phyloP scores from a whole-genome alignment of 2,888 invertebrate genomes.

The Unio pictorum region DNA sequence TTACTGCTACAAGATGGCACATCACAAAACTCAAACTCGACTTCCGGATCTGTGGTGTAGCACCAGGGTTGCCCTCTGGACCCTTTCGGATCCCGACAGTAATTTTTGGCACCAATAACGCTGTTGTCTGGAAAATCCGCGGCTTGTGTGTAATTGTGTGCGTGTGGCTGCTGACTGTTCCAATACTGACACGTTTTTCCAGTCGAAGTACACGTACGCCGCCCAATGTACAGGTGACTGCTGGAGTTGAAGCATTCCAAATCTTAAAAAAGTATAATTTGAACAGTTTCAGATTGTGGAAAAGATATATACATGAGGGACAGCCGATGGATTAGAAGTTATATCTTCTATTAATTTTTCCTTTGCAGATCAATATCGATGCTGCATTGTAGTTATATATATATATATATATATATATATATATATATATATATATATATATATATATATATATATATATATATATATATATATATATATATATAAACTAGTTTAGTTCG shows the following conservation, averaged over 20 bases:
- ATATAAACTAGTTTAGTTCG: too few relatives aligned
- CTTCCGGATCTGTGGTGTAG: slow-evolving; percentile 5
- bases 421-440: too few relatives aligned
- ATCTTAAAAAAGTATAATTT: slow-evolving; percentile 4
- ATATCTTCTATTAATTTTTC: too few relatives aligned
- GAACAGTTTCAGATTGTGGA: too few relatives aligned
- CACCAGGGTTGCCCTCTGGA: slow-evolving; percentile 19
- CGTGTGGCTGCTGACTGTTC: slow-evolving; percentile 17
- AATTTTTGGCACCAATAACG: slow-evolving; percentile 3
- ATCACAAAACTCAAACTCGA: slow-evolving; percentile 14
- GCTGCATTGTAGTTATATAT: too few relatives aligned
- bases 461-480: too few relatives aligned
- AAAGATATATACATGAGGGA: too few relatives aligned
- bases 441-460: too few relatives aligned
- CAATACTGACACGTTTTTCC: slow-evolving; percentile 24
- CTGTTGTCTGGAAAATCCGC: slow-evolving; percentile 7
- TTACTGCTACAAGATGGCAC: slow-evolving; percentile 17
- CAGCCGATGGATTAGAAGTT: too few relatives aligned
- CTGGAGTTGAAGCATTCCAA: slow-evolving; percentile 17
- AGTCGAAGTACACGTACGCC: slow-evolving; percentile 12
- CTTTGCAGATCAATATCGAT: too few relatives aligned
- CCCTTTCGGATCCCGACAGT: slow-evolving; percentile 19
- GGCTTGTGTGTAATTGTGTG: slow-evolving; percentile 6
- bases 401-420: too few relatives aligned
- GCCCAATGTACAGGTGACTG: slow-evolving; percentile 13